Percentiles rank a stretch among this genome's conserved stretches.
phyloP scores from a whole-genome alignment of 2,797 vertebrate species.

The Acanthopagrus latus region DNA sequence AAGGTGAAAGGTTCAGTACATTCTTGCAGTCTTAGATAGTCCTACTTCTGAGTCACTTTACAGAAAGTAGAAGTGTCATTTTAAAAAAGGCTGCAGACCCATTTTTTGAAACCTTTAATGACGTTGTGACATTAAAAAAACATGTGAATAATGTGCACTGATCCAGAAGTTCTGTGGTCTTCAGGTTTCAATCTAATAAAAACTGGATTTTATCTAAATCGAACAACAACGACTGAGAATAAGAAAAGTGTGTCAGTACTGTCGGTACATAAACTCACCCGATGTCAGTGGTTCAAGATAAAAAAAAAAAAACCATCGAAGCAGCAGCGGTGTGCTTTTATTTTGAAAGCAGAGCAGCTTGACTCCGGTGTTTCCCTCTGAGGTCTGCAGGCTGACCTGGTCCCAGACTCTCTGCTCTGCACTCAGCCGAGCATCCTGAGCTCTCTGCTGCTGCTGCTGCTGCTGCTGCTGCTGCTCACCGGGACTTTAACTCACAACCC shows the following conservation, averaged over 20 bases:
- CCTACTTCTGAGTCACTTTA: no score
- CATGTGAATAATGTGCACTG: no score
- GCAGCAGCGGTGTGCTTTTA: constrained; percentile 40
- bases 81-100: no score
- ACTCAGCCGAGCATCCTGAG: constrained; percentile 53
- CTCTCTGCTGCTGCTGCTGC: constrained; percentile 38
- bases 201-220: not conserved
- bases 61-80: no score
- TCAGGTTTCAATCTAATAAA: no score
- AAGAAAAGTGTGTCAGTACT: not conserved
- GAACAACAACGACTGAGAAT: not conserved
- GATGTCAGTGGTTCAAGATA: not conserved
- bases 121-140: no score
- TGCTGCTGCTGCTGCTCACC: constrained; percentile 29
- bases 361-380: constrained; percentile 2
- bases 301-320: not conserved
- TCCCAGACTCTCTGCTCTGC: constrained; percentile 67
- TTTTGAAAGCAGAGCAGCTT: constrained; percentile 58
- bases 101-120: no score
- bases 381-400: constrained; percentile 59
- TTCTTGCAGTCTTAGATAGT: no score
- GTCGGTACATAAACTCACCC: not conserved
- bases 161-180: no score
- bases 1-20: no score
- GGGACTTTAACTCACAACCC: constrained; percentile 47